Conservation (phyloP, 2,113 vertebrate species). For the Festucalex cinctus region DNA sequence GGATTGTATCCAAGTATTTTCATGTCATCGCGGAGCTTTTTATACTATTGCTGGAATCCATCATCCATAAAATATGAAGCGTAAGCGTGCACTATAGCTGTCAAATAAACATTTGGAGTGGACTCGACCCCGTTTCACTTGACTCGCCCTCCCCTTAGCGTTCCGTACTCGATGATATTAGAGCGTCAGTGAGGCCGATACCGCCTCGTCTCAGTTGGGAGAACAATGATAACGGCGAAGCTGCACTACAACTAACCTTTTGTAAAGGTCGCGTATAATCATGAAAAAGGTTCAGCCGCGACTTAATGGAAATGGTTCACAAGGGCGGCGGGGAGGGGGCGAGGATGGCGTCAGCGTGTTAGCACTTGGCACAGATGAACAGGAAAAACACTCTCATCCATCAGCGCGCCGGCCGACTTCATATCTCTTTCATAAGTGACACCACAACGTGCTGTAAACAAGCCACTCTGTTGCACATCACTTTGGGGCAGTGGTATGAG, state of each 20-base stretch:
- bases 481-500: neutral
- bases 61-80: neutral
- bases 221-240: slow-evolving; percentile 47
- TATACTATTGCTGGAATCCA: neutral
- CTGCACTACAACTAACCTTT: slow-evolving; percentile 56
- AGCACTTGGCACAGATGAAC: slow-evolving; percentile 8
- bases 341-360: slow-evolving; percentile 22
- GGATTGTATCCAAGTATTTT: slow-evolving; percentile 2
- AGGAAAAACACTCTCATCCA: slow-evolving; percentile 3
- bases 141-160: slow-evolving; percentile 19
- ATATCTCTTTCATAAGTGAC: neutral
- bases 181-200: slow-evolving; percentile 38
- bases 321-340: neutral
- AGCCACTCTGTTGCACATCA: no score
- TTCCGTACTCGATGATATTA: slow-evolving; percentile 24
- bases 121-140: slow-evolving; percentile 12
- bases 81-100: slow-evolving; percentile 3
- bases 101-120: slow-evolving; percentile 11
- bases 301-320: slow-evolving; percentile 48
- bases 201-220: slow-evolving; percentile 36
- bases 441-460: neutral
- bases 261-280: slow-evolving; percentile 63
- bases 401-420: neutral
- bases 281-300: slow-evolving; percentile 56
- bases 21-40: neutral